A percentile compares a stretch with the other conserved stretches of the same genome.
These are phyloP conservation scores for Galbula dea DNA, from an alignment of 2,113 vertebrate genomes.

Conservation along the genomic window DNA sequence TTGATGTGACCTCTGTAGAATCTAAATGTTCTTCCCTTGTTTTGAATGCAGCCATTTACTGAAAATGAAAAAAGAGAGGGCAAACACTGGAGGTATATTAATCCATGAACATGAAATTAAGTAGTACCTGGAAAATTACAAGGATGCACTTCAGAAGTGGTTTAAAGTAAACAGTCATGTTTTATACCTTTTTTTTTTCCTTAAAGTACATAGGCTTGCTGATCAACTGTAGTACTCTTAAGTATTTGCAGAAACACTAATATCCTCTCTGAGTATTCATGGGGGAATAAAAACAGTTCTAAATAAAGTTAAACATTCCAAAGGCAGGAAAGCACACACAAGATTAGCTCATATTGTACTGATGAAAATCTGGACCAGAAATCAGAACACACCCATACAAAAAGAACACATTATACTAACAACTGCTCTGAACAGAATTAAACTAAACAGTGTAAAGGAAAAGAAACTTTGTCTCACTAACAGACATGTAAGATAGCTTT, in stretches of 20 bases:
- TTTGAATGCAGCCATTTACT: background rate
- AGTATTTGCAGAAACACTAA: conserved; percentile 63
- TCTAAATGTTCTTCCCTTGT: background rate
- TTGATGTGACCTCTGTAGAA: background rate
- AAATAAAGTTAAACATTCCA: conserved; percentile 57
- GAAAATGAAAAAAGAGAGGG: background rate
- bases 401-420: background rate
- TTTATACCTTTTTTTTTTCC: background rate
- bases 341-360: conserved; percentile 57
- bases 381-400: conserved; percentile 46
- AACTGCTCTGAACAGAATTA: background rate
- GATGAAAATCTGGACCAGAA: conserved; percentile 55
- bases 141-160: background rate
- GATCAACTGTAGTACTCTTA: conserved; percentile 6
- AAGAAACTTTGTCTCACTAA: background rate
- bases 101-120: background rate
- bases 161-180: background rate
- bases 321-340: conserved; percentile 21
- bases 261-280: conserved; percentile 59
- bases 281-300: conserved; percentile 63
- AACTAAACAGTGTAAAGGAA: background rate
- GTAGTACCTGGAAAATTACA: background rate
- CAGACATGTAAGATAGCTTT: background rate
- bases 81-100: background rate
- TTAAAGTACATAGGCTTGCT: background rate